These are phyloP conservation scores for Eubucco bourcierii DNA, from an alignment of 2,113 vertebrate species.

Conservation along the genomic window DNA sequence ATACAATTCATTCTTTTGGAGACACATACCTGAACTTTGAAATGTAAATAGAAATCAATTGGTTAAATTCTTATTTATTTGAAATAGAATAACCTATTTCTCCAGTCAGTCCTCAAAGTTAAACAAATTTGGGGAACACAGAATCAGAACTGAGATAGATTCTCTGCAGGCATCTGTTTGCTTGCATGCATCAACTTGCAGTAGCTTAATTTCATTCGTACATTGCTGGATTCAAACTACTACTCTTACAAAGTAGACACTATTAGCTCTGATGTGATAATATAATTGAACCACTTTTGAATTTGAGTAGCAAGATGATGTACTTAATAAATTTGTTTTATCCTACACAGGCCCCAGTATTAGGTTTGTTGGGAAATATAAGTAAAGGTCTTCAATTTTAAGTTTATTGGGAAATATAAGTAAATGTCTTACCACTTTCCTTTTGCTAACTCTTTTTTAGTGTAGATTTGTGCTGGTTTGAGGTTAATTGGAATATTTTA, in stretches of 20 bases:
- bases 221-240: background rate
- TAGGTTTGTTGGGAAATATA: background rate
- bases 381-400: background rate
- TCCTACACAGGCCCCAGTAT: background rate
- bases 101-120: background rate
- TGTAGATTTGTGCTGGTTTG: too few species aligned
- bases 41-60: background rate
- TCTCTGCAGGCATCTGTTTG: background rate
- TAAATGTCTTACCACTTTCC: background rate
- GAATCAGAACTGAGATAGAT: background rate
- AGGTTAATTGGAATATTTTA: too few species aligned
- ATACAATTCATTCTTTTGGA: background rate
- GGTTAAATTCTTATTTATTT: background rate
- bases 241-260: background rate
- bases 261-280: background rate
- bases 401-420: background rate
- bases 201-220: background rate
- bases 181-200: background rate
- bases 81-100: background rate
- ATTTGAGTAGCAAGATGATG: background rate
- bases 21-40: background rate
- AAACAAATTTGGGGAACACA: background rate
- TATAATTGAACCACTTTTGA: background rate
- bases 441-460: background rate
- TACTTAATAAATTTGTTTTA: background rate